Evolutionary conservation across 2,113 vertebrate genomes (phyloP), one percentile per base, ranked within the genome.

Genomic region (Cinclus mexicanus): DNA sequence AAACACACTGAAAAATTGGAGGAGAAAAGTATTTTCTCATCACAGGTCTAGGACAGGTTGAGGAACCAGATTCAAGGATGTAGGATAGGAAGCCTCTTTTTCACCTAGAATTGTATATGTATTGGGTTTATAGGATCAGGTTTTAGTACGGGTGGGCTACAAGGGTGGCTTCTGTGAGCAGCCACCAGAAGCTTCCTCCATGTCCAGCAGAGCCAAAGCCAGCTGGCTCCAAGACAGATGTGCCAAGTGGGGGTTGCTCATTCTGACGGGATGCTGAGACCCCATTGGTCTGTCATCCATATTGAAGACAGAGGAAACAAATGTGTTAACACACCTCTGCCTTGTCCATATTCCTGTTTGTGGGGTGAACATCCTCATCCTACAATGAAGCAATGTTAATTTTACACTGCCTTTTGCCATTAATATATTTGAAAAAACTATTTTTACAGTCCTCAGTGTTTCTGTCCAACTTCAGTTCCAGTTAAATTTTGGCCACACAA

Each of bases 291-390:
- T 21, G 5, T 28, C 37, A 57, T 33, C 8, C 0, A 0, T 57
- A 12, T 5, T 37, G 22, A 50, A 44, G 14, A 33, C 33, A 50
- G 42, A 71, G 31, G 11, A 25, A 88, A 72, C 64, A 25, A 57
- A 49, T 5, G 11, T 0, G 0, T 5, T 5, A 37, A 26, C 33
- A 37, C 10, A 26, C 5, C 26, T 81, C 50, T 72, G 14, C 2
- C 14, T 57, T 37, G 7, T 28, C 10, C 39, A 23, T 24, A 22
- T n/a, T 37, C 37, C 26, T 28, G 8, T 72, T 33, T 72, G 12
- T 81, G 76, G 33, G 22, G 26, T 50, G 44, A 33, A 18, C 22
- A 28, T 44, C 39, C 18, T 72, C 44, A 13, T 50, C 22, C 37
- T 57, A 26, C 11, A 50, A 16, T 22, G 15, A 14, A 8, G 35